Evolutionary conservation across 1,140 invertebrate species (phyloP).

Genomic region (Drosophila rhopaloa): DNA sequence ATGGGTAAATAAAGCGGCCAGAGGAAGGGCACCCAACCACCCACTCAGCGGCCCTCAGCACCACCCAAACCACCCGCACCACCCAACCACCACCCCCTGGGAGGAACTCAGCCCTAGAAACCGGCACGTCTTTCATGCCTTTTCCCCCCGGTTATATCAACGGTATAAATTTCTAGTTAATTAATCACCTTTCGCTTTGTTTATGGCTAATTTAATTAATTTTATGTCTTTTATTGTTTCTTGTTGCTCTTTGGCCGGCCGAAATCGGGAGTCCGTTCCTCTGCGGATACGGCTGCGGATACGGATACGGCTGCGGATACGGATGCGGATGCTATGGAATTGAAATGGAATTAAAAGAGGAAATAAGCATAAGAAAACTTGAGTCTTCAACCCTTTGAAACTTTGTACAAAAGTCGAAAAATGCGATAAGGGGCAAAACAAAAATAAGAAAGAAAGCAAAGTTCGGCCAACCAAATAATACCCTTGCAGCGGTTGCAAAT

Average conservation of each 20-base stretch:
- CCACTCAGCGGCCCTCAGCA: background rate
- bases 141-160: constrained; percentile 39
- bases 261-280: constrained; percentile 6
- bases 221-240: constrained; percentile 67
- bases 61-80: constrained; percentile 12
- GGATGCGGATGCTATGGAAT: constrained; percentile 10
- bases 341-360: constrained; percentile 22
- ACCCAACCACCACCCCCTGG: background rate
- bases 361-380: constrained; percentile 20
- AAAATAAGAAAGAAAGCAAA: too few species aligned
- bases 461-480: too few species aligned
- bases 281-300: constrained; percentile 6
- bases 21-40: constrained; percentile 17
- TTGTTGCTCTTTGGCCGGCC: constrained; percentile 12
- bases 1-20: constrained; percentile 57
- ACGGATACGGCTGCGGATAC: constrained; percentile 12
- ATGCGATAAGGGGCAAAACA: background rate
- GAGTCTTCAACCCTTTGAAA: background rate
- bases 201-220: constrained; percentile 77
- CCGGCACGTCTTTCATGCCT: constrained; percentile 37
- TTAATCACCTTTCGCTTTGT: constrained; percentile 75
- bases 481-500: too few species aligned
- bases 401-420: constrained; percentile 11
- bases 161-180: constrained; percentile 75
- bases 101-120: background rate